A percentile compares a stretch with the other conserved stretches of the same genome.
Evolutionary conservation across 2,797 vertebrate species (phyloP).

Genomic region (Capromys pilorides): DNA sequence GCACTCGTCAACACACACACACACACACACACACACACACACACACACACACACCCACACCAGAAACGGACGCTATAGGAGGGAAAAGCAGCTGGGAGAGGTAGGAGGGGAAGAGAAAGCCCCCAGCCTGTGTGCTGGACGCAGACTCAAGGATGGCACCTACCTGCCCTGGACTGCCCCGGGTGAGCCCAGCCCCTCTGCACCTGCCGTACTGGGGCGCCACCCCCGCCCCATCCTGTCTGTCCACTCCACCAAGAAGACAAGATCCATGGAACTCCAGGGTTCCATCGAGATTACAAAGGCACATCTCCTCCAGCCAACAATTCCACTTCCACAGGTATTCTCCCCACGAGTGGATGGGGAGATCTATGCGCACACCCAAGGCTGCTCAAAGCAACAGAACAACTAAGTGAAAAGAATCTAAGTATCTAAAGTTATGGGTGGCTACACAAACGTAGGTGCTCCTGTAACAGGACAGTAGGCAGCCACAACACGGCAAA

Average conservation of each 20-base stretch:
- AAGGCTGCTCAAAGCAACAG: not conserved
- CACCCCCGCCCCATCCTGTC: not conserved
- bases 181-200: not conserved
- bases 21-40: too few species aligned
- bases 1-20: slow-evolving; percentile 5
- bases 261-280: not conserved
- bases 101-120: not conserved
- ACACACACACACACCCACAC: too few species aligned
- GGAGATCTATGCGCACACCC: not conserved
- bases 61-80: not conserved
- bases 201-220: not conserved
- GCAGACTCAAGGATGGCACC: not conserved
- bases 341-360: not conserved
- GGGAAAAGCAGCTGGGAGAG: slow-evolving; percentile 10
- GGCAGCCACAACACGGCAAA: slow-evolving; percentile 3
- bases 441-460: not conserved
- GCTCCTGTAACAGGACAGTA: not conserved
- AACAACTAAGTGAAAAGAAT: slow-evolving; percentile 8
- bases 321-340: not conserved
- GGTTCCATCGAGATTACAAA: not conserved
- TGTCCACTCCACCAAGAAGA: not conserved
- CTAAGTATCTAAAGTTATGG: not conserved
- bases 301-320: not conserved
- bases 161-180: not conserved
- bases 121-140: not conserved